Percentiles rank a stretch among this genome's conserved stretches.
These are phyloP conservation scores for Puffinus mauretanicus DNA, from an alignment of 2,113 vertebrate species.

Conservation along the genomic window DNA sequence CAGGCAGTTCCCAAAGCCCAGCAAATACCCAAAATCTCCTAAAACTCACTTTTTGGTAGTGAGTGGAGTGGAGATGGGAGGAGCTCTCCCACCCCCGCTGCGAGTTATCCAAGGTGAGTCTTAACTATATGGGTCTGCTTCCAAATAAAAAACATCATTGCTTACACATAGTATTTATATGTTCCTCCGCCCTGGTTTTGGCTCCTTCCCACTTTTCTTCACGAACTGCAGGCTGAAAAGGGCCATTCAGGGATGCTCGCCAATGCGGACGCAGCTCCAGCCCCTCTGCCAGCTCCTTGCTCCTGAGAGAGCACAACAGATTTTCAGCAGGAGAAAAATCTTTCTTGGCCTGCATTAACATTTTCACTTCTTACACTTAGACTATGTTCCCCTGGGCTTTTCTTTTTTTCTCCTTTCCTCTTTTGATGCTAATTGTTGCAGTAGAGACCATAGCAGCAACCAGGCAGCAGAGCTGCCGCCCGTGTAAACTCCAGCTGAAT, in stretches of 20 bases:
- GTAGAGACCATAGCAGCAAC: not conserved
- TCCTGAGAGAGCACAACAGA: not conserved
- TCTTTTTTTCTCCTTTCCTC: not conserved
- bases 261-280: not conserved
- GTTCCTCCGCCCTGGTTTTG: constrained; percentile 20
- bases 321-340: constrained; percentile 19
- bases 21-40: not conserved
- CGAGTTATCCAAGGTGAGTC: constrained; percentile 44
- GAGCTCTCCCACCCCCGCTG: not conserved
- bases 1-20: not conserved
- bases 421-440: not conserved
- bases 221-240: constrained; percentile 50
- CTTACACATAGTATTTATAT: constrained; percentile 48
- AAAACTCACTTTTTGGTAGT: not conserved
- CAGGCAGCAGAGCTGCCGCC: not conserved
- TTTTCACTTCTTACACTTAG: constrained; percentile 23
- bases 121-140: not conserved
- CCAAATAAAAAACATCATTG: constrained; percentile 22
- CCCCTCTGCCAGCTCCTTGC: not conserved
- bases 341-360: not conserved
- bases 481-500: accelerated
- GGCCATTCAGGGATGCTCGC: constrained; percentile 28
- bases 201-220: constrained; percentile 25
- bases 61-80: not conserved
- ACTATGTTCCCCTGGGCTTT: not conserved